phyloP scores from a whole-genome alignment of 30 jellyfish, hydroid and myxozoan genomes.

The Cassiopea andromeda region DNA sequence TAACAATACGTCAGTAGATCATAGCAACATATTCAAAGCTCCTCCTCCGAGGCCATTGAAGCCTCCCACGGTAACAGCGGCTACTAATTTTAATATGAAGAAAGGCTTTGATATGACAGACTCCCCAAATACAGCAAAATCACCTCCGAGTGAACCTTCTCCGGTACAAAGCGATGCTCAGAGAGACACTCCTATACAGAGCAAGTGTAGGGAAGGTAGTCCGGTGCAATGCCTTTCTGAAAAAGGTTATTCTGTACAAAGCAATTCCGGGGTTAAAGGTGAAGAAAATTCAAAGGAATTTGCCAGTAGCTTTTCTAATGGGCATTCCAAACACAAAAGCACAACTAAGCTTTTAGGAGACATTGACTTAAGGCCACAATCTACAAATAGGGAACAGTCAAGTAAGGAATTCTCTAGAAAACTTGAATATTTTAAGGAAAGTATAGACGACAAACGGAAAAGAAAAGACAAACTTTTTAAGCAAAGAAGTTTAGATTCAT shows the following conservation, averaged over 20 bases:
- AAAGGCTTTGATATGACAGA: background rate
- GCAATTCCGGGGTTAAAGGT: background rate
- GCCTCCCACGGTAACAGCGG: constrained; percentile 17
- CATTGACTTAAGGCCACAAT: background rate
- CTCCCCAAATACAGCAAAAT: no score
- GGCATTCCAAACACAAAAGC: background rate
- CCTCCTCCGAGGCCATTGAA: constrained; percentile 64
- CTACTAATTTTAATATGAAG: background rate
- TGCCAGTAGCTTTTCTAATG: background rate
- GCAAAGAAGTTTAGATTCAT: constrained; percentile 41
- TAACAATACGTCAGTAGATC: constrained; percentile 35
- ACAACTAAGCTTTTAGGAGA: background rate
- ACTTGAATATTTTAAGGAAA: constrained; percentile 27
- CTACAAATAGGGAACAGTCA: background rate
- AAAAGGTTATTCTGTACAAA: background rate
- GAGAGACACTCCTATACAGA: no score
- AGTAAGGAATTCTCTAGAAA: constrained; percentile 18
- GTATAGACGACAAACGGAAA: constrained; percentile 2
- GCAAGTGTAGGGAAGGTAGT: no score
- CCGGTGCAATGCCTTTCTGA: no score
- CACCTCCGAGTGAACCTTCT: no score
- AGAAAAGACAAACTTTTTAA: constrained; percentile 30
- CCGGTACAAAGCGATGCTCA: no score
- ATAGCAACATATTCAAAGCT: background rate
- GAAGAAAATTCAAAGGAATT: background rate